Evolutionary conservation across 2,113 vertebrate species (phyloP).

Genomic region (Ariopsis seemanni): DNA sequence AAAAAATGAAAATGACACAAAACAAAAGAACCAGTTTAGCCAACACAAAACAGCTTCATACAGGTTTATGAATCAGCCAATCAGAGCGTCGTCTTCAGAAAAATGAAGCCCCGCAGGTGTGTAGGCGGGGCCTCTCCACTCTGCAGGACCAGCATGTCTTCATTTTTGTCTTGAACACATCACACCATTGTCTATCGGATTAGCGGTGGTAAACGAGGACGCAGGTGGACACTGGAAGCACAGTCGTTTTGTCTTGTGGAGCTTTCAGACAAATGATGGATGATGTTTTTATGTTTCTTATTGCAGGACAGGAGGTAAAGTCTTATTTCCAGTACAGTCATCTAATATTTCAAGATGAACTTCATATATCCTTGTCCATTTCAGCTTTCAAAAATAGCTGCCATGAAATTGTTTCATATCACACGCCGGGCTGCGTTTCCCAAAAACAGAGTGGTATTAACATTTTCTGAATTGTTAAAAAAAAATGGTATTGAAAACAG

Average conservation of each 20-base stretch:
- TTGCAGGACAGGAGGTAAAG: slow-evolving; percentile 20
- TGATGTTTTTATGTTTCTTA: slow-evolving; percentile 31
- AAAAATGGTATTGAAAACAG: background rate
- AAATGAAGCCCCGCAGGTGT: background rate
- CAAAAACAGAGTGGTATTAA: background rate
- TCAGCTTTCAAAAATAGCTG: background rate
- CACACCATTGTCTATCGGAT: background rate
- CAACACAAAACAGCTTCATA: background rate
- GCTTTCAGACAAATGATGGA: slow-evolving; percentile 32
- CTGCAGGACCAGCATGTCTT: background rate
- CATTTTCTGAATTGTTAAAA: background rate
- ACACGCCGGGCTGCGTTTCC: background rate
- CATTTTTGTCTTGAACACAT: background rate
- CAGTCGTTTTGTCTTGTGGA: slow-evolving; percentile 3
- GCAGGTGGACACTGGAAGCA: slow-evolving; percentile 22
- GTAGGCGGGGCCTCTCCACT: background rate
- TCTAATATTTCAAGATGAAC: slow-evolving; percentile 10
- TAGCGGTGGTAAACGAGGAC: slow-evolving; percentile 8
- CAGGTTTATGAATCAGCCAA: background rate
- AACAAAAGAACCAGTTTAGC: background rate
- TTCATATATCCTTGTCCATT: slow-evolving; percentile 17
- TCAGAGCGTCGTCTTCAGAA: background rate
- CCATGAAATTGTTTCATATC: slow-evolving; percentile 19
- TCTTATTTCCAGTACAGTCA: background rate
- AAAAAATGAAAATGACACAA: background rate